Conservation (phyloP, 2,888 invertebrate species). For the Andrena hattorfiana region DNA sequence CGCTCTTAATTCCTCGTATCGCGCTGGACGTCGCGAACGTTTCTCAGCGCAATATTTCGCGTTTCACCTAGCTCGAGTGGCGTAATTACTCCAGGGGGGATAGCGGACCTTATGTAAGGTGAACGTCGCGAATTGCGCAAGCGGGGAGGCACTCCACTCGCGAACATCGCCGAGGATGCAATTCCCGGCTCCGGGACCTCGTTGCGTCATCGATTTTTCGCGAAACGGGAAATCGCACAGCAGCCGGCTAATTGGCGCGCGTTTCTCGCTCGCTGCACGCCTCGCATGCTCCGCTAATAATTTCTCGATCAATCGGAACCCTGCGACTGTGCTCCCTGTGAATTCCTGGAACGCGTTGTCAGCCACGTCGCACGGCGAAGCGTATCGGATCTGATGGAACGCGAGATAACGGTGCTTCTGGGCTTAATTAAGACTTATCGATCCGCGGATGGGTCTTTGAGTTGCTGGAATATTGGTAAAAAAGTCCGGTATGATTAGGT, state of each 20-base stretch:
- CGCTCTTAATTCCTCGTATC: background rate
- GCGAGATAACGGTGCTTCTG: background rate
- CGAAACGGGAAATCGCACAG: background rate
- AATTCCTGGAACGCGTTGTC: background rate
- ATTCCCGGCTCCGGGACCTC: too few species aligned
- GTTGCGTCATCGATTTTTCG: background rate
- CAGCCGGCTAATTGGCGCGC: constrained; percentile 6
- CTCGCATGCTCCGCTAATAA: background rate
- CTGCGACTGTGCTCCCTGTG: background rate
- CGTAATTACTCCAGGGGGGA: constrained; percentile 5
- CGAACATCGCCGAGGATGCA: background rate
- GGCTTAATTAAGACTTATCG: background rate
- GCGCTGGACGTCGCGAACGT: background rate
- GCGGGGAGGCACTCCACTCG: background rate
- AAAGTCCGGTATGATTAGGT: background rate
- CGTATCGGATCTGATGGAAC: background rate
- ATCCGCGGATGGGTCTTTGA: too few species aligned
- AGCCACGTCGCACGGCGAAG: background rate
- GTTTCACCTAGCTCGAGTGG: background rate
- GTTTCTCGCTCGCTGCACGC: background rate
- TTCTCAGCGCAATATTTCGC: background rate
- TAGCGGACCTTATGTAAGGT: constrained; percentile 33
- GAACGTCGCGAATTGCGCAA: constrained; percentile 13
- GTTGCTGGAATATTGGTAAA: background rate
- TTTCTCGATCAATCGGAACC: background rate